Base-by-base conservation (phyloP, 2,113 vertebrate genomes). In the Ailuropoda melanoleuca region DNA sequence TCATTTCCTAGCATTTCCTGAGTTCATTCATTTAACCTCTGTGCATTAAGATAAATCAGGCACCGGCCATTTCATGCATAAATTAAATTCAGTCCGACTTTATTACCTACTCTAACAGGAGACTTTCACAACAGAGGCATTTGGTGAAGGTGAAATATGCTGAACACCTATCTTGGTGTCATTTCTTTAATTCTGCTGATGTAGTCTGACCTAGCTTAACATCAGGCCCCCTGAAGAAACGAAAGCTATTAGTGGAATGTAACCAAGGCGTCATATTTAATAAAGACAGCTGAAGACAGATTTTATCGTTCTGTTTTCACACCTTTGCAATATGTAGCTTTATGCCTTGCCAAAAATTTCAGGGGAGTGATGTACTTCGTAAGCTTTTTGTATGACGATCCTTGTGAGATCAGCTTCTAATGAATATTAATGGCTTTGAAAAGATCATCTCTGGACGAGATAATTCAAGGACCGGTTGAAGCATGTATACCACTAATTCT, bases 391-490 rank as follows among this genome's bases (percentile, higher is more conserved):
- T 87, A 89, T 72, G 81, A 86, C 66, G 93, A 37, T 68, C 39
- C 5, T 85, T 90, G 66, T 80, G 89, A 96, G 90, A 93, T 55
- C 58, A 83, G 83, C n/a, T 19, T 95, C 72, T 84, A 62, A 95
- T 96, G 87, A 97, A 90, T 97, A 96, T 84, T 94, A 91, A 96
- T 46, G 64, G 37, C 31, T 97, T 75, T 78, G 58, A 84, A 95
- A 95, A 95, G 85, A 83, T 8, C 26, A 26, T 46, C 55, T 94
- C 89, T 89, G 58, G 46, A 88, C 84, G n/a, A 88, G 58, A 86
- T 50, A 92, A 95, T 86, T 56, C 37, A 39, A 81, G n/a, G 55
- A 55, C 31, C n/a, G 55, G 92, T 39, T 62, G 60, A 95, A 68
- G 43, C 75, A 92, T 26, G 66, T 56, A 53, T 46, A 77, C 37